These are phyloP conservation scores for Mesocricetus auratus DNA, from an alignment of 2,113 vertebrate species.

Conservation along the genomic window DNA sequence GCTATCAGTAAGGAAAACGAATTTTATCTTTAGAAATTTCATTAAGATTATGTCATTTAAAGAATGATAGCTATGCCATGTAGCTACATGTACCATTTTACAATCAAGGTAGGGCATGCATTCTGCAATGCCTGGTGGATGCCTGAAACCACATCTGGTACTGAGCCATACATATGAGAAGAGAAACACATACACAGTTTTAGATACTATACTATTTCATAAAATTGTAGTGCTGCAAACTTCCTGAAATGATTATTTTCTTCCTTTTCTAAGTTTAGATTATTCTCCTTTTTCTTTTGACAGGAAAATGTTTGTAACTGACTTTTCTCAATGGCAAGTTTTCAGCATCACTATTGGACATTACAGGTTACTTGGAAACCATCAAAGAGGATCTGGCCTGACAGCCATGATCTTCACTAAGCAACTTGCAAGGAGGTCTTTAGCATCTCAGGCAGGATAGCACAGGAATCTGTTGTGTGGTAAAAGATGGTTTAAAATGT, in stretches of 20 bases:
- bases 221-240: neutral
- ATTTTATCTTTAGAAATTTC: neutral
- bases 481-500: neutral
- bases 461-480: neutral
- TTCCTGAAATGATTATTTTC: neutral
- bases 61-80: neutral
- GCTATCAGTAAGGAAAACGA: neutral
- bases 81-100: neutral
- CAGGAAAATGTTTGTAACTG: neutral
- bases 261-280: neutral
- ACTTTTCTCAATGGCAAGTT: neutral
- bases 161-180: neutral
- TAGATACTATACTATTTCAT: neutral
- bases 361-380: too few relatives aligned
- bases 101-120: neutral
- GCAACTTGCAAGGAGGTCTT: rapidly evolving
- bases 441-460: neutral
- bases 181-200: neutral
- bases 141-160: neutral
- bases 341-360: neutral
- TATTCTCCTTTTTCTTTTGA: neutral
- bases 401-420: neutral
- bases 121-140: too few relatives aligned
- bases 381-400: too few relatives aligned
- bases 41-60: neutral